Conservation (phyloP, 1,140 invertebrate species). For the Neodiprion virginianus region DNA sequence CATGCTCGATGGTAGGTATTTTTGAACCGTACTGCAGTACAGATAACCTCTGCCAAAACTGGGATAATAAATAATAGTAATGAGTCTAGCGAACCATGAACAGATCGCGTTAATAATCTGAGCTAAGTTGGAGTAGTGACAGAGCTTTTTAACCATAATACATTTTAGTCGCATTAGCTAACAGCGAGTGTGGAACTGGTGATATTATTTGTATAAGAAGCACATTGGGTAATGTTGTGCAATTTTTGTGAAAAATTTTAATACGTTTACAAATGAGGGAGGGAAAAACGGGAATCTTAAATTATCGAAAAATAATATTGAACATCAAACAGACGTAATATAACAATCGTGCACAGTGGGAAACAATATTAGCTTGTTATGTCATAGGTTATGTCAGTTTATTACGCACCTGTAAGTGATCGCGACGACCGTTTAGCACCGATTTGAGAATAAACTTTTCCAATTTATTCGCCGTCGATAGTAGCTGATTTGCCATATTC, state of each 20-base stretch:
- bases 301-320: neutral
- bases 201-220: too few relatives aligned
- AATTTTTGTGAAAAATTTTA: too few relatives aligned
- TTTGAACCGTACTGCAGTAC: slow-evolving; percentile 42
- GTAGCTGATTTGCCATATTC: slow-evolving; percentile 53
- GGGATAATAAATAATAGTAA: slow-evolving; percentile 8
- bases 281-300: too few relatives aligned
- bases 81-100: too few relatives aligned
- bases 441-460: slow-evolving; percentile 50
- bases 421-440: slow-evolving; percentile 44
- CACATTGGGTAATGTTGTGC: too few relatives aligned
- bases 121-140: too few relatives aligned
- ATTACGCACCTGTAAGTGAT: slow-evolving; percentile 49
- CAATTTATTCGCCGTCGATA: slow-evolving; percentile 48
- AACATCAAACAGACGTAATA: neutral
- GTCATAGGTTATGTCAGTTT: slow-evolving; percentile 33
- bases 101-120: too few relatives aligned
- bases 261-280: too few relatives aligned
- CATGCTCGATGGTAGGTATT: slow-evolving; percentile 46
- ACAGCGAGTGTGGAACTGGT: too few relatives aligned
- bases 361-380: slow-evolving; percentile 33
- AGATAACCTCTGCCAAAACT: slow-evolving; percentile 34
- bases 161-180: too few relatives aligned
- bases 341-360: neutral
- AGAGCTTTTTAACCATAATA: too few relatives aligned